Evolutionary conservation across 2,113 vertebrate genomes (phyloP), one percentile per base, ranked within the genome.

Genomic region (Numenius arquata): DNA sequence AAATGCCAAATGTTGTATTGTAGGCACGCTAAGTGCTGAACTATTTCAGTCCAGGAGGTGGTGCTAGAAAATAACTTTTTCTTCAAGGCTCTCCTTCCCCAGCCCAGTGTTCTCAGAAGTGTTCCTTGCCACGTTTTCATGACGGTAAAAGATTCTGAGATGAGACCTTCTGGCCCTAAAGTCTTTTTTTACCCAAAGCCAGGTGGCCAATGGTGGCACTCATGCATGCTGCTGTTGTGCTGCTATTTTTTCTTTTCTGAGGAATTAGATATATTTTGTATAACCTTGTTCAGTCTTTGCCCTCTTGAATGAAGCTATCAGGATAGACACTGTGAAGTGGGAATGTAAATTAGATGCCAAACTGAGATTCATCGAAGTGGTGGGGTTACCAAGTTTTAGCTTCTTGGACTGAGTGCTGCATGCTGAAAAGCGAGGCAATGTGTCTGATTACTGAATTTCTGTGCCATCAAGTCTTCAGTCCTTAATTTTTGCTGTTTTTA

Each of bases 11-110:
- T 58, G 25, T 41, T 63, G 17, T 73, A 11, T 21, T 58, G 19
- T 56, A 65, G 40, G 22, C 53, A 43, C 50, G 18, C 23, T 50
- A 47, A 67, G 40, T 95, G 96, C 67, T 89, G 59, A 92, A 26
- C 75, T 79, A 6, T 75, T 58, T 92, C 67, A 76, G 82, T 18
- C 95, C 97, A 97, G 85, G 50, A 91, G 94, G 78, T 96, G 97
- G 97, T 94, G 94, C 94, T 79, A 84, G 52, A 88, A 94, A 80
- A 34, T 65, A 94, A 62, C 55, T 8, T 52, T 58, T 13, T 40
- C 52, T 82, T 75, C 65, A 65, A 26, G 34, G 53, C 26, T 91
- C 3, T 78, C 59, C 26, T 82, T 86, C n/a, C 38, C 27, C 34
- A 73, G 27, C 71, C 9, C 8, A 8, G 23, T n/a, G 34, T 91